Evolutionary conservation across 2,797 vertebrate genomes (phyloP), one percentile per base, ranked within the genome.

Genomic region (Syncerus caffer): DNA sequence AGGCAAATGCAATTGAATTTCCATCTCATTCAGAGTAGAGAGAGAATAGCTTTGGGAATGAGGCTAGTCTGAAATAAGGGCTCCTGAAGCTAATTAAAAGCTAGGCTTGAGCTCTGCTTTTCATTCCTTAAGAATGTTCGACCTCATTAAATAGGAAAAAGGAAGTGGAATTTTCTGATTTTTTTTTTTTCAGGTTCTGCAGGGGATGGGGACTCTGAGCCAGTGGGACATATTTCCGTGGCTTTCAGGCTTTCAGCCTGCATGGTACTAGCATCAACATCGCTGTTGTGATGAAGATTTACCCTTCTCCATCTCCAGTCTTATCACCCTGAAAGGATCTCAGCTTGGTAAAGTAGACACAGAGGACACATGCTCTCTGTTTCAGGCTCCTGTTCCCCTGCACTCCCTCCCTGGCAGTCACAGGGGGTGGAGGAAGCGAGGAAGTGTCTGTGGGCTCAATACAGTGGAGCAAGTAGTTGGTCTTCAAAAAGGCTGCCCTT

Each of bases 121-220:
- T 96, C 84, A 85, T 95, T 98, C 88, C 95, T 90, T 95, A 96
- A 97, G 95, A 97, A 95, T 76, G 82, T 90, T 97, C 6, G 29
- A 96, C 97, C 96, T 98, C 97, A 97, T 98, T 98, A 98, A 95
- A 93, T 96, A 92, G 92, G 86, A 96, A 97, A 97, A 96, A 93
- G 76, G 92, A 97, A 98, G 74, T 53, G 62, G 93, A 96, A 96
- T 92, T 95, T 96, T 96, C 60, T 95, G 89, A 79, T 89, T 92
- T 94, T 94, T 91, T 92, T 85, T 58, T 95, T 94, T 53, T 92
- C 53, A n/a, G 51, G n/a, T 95, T 97, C 95, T 95, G 82, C 31
- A 55, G 16, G 5, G 57, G 27, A 38, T 83, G 47, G 50, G 55
- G 78, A 31, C 6, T 31, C 50, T 2, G 57, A 97, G 62, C 1